These are phyloP conservation scores for Lasioglossum figueresi DNA, from an alignment of 2,888 invertebrate species.

Conservation along the genomic window DNA sequence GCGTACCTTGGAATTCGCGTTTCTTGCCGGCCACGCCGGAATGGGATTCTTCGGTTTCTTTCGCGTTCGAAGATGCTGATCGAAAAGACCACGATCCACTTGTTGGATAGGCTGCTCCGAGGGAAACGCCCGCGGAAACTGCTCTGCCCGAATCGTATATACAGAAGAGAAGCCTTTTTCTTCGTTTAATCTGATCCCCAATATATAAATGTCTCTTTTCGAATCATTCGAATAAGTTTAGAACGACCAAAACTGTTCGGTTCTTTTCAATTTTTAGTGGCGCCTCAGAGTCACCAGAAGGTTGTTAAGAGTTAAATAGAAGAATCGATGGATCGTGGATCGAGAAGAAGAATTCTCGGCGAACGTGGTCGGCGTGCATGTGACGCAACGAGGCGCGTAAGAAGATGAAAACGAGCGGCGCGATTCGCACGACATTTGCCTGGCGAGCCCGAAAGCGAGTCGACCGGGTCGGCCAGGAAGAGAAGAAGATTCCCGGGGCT, in stretches of 20 bases:
- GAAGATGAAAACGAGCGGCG: conserved; percentile 52
- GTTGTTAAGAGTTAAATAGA: background rate
- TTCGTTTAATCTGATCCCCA: background rate
- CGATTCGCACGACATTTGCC: conserved; percentile 70
- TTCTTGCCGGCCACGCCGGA: conserved; percentile 35
- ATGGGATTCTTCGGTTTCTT: conserved; percentile 30
- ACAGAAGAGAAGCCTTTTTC: background rate
- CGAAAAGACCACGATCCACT: background rate
- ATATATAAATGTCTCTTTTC: background rate
- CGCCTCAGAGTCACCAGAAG: no score
- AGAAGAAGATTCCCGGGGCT: conserved; percentile 46
- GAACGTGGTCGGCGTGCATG: background rate
- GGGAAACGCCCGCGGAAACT: conserved; percentile 2
- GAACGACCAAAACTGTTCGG: no score
- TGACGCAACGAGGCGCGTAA: conserved; percentile 53
- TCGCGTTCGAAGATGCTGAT: background rate
- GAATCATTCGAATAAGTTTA: no score
- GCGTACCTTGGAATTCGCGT: conserved; percentile 33
- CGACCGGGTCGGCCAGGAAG: conserved; percentile 58
- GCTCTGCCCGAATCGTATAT: background rate
- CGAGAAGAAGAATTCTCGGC: background rate
- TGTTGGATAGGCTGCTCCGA: background rate
- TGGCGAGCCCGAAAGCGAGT: conserved; percentile 37
- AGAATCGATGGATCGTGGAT: background rate
- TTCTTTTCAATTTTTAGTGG: no score